A percentile compares a stretch with the other conserved stretches of the same genome.
These are phyloP conservation scores for Cephus spinipes DNA, from an alignment of 2,888 invertebrate genomes.

Conservation along the genomic window DNA sequence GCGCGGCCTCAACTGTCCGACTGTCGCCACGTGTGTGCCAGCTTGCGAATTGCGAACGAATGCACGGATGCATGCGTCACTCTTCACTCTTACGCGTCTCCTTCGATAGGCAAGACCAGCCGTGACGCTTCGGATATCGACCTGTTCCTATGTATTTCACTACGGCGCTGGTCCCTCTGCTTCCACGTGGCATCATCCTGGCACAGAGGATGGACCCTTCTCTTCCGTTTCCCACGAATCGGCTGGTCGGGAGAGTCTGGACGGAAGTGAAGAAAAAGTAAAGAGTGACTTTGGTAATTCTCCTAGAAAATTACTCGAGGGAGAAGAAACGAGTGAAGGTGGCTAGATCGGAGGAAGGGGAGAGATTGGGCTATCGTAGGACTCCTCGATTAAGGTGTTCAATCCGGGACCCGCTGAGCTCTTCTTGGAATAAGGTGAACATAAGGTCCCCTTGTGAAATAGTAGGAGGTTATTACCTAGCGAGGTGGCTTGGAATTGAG, in stretches of 20 bases:
- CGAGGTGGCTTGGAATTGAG: constrained; percentile 2
- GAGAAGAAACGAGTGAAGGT: not conserved
- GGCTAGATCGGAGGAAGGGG: not conserved
- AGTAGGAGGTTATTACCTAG: constrained; percentile 5
- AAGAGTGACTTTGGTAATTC: not conserved
- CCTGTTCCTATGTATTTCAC: not conserved
- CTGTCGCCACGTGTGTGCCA: constrained; percentile 57
- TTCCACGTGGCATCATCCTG: not conserved
- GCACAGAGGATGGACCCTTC: not conserved
- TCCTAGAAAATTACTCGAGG: not conserved
- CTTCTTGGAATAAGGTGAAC: constrained; percentile 18
- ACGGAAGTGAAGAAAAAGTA: not conserved
- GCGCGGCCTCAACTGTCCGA: constrained; percentile 3
- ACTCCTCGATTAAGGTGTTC: constrained; percentile 25
- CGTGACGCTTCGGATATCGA: not conserved
- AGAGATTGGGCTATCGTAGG: not conserved
- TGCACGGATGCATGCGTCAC: constrained; percentile 21
- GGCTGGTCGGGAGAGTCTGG: not conserved
- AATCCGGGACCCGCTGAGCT: constrained; percentile 17
- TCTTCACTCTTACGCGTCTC: constrained; percentile 12
- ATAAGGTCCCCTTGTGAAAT: not conserved
- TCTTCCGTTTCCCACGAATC: not conserved
- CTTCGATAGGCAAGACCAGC: not conserved
- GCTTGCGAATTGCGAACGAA: constrained; percentile 46
- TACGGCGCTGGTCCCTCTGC: not conserved